Conservation (phyloP, 2,113 vertebrate species). For the Osmerus mordax region DNA sequence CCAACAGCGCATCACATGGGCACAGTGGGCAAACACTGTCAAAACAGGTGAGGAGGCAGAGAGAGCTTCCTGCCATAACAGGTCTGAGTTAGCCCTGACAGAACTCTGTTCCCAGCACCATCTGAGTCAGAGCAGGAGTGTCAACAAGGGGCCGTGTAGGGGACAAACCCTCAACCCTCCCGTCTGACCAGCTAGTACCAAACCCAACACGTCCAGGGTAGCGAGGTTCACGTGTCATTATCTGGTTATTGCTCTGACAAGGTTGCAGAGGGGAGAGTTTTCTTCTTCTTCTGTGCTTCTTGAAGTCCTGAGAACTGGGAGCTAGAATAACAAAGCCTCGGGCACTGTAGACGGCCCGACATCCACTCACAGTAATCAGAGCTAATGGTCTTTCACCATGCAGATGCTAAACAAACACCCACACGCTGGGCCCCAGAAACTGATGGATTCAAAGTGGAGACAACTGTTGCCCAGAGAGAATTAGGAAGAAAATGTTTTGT, state of each 20-base stretch:
- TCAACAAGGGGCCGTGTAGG: too few relatives aligned
- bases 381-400: neutral
- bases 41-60: neutral
- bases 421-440: neutral
- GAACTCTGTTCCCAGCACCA: neutral
- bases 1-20: neutral
- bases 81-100: neutral
- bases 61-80: neutral
- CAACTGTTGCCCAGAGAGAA: too few relatives aligned
- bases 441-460: neutral
- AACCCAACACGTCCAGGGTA: too few relatives aligned
- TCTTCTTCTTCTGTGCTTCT: neutral
- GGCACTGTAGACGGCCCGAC: neutral
- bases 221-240: neutral
- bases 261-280: neutral
- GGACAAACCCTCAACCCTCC: too few relatives aligned
- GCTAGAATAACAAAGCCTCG: constrained; percentile 12
- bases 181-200: too few relatives aligned
- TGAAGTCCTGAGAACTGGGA: constrained; percentile 14
- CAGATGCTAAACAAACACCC: neutral
- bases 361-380: neutral
- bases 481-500: too few relatives aligned
- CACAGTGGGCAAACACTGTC: neutral
- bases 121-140: too few relatives aligned
- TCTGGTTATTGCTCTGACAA: neutral